Conservation (phyloP, 2,113 vertebrate genomes). For the Protomyctophum bolini region DNA sequence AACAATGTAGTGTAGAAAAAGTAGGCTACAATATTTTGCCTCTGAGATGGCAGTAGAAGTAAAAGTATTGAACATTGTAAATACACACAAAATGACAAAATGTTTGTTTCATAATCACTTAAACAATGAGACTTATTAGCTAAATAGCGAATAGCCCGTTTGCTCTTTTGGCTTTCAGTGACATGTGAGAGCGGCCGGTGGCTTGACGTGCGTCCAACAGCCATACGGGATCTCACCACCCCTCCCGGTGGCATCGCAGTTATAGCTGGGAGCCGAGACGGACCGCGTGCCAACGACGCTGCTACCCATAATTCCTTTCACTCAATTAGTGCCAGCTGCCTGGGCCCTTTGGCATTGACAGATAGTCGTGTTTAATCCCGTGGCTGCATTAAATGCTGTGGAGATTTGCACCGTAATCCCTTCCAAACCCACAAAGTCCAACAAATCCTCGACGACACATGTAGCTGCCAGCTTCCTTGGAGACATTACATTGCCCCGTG, state of each 20-base stretch:
- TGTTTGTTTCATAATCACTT: background rate
- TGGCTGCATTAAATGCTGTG: constrained; percentile 62
- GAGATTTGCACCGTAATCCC: constrained; percentile 75
- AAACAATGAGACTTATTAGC: constrained; percentile 26
- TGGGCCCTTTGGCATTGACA: constrained; percentile 76
- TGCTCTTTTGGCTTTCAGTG: constrained; percentile 16
- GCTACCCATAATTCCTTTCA: constrained; percentile 87
- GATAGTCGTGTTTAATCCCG: constrained; percentile 87
- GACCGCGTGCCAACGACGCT: constrained; percentile 73
- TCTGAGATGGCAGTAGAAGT: too few relatives aligned
- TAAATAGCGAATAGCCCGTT: background rate
- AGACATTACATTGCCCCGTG: constrained; percentile 34
- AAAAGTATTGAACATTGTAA: too few relatives aligned
- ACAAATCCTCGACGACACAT: constrained; percentile 51
- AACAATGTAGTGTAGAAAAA: too few relatives aligned
- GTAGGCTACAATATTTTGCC: too few relatives aligned
- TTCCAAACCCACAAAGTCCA: constrained; percentile 58
- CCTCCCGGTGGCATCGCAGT: background rate
- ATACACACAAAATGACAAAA: background rate
- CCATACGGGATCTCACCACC: constrained; percentile 35
- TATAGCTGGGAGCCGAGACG: constrained; percentile 32
- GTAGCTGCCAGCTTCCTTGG: constrained; percentile 55
- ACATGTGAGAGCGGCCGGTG: constrained; percentile 29
- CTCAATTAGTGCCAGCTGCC: constrained; percentile 87
- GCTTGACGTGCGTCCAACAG: constrained; percentile 50